Evolutionary conservation across 1,140 invertebrate species (phyloP).

Genomic region (Diabrotica undecimpunctata): DNA sequence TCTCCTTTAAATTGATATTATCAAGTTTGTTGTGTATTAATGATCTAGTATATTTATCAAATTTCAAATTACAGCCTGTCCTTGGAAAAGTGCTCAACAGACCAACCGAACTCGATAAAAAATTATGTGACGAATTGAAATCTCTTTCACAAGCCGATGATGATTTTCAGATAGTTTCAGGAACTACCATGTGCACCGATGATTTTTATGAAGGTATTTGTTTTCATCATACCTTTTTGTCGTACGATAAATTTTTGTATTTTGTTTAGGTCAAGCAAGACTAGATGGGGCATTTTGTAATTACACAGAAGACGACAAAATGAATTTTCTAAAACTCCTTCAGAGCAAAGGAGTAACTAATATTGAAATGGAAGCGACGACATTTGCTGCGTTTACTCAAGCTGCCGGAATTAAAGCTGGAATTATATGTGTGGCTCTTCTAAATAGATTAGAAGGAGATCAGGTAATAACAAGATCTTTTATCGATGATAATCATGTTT

Average conservation of each 20-base stretch:
- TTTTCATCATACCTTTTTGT: too few relatives aligned
- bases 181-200: constrained; percentile 91
- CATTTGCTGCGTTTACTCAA: constrained; percentile 90
- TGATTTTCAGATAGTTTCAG: constrained; percentile 80
- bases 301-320: constrained; percentile 84
- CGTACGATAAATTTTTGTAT: too few relatives aligned
- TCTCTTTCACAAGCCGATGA: constrained; percentile 69
- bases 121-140: constrained; percentile 74
- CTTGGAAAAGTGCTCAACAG: constrained; percentile 81
- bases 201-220: constrained; percentile 95
- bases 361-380: constrained; percentile 96
- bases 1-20: too few relatives aligned
- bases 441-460: constrained; percentile 93
- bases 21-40: too few relatives aligned
- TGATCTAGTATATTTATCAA: too few relatives aligned
- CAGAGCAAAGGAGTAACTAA: constrained; percentile 82
- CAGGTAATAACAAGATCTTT: constrained; percentile 60
- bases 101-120: constrained; percentile 77
- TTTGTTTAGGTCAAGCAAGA: constrained; percentile 71
- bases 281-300: constrained; percentile 97
- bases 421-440: constrained; percentile 86
- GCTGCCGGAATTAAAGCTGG: constrained; percentile 89
- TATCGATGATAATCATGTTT: too few relatives aligned
- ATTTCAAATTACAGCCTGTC: constrained; percentile 55
- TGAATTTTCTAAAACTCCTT: constrained; percentile 78